Conservation (phyloP, 2,113 vertebrate genomes). For the Haliaeetus leucogaster region DNA sequence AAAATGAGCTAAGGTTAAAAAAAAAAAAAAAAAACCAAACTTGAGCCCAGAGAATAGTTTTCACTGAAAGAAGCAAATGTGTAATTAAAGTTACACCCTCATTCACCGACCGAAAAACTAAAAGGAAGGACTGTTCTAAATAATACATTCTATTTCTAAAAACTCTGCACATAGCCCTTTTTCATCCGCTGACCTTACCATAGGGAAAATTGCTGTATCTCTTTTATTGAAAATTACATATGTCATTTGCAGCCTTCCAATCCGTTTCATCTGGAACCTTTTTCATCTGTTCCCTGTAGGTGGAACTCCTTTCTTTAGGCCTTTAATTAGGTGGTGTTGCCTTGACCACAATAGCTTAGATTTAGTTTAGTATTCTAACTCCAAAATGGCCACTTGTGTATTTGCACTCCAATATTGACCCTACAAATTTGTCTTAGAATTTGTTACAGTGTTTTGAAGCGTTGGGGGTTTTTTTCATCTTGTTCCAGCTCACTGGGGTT, state of each 20-base stretch:
- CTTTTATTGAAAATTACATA: constrained; percentile 44
- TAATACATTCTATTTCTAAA: constrained; percentile 27
- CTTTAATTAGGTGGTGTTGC: constrained; percentile 58
- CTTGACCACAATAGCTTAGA: constrained; percentile 50
- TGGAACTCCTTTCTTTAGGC: constrained; percentile 7
- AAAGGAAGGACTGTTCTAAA: constrained; percentile 1
- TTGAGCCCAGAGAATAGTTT: not conserved
- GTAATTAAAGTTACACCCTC: not conserved
- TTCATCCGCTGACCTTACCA: constrained; percentile 40
- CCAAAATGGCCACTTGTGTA: constrained; percentile 32
- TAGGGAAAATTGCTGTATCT: not conserved
- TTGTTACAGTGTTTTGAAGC: not conserved
- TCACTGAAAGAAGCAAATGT: not conserved
- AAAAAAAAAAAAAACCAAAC: not conserved
- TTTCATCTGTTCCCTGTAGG: constrained; percentile 40
- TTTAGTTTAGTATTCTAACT: constrained; percentile 47
- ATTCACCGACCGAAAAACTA: not conserved
- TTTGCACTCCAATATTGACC: constrained; percentile 13
- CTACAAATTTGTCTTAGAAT: constrained; percentile 26
- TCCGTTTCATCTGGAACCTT: constrained; percentile 10
- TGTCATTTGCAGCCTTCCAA: constrained; percentile 27
- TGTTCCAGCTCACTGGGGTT: not conserved
- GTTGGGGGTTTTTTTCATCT: not conserved
- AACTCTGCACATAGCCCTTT: constrained; percentile 5
- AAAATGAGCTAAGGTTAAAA: not conserved